A percentile compares a stretch with the other conserved stretches of the same genome.
These are phyloP conservation scores for Tupiocoris notatus DNA, from an alignment of 2,888 invertebrate genomes.

Conservation along the genomic window DNA sequence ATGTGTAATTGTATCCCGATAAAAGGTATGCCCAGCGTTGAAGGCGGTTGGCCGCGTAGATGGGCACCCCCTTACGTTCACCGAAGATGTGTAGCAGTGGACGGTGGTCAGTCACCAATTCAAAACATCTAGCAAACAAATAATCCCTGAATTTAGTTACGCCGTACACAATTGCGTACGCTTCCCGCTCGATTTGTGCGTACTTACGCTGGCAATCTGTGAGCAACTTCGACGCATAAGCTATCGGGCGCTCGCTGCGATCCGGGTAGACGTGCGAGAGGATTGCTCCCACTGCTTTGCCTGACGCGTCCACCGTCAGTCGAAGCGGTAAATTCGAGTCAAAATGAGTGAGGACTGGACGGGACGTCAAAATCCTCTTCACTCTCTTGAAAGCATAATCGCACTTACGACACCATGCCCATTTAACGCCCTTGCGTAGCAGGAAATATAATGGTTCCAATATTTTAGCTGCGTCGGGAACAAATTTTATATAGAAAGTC, in stretches of 20 bases:
- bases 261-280: neutral
- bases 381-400: constrained; percentile 28
- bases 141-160: neutral
- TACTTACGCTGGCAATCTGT: neutral
- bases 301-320: constrained; percentile 18
- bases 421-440: neutral
- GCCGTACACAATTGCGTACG: neutral
- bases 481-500: too few species aligned
- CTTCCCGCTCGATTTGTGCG: neutral
- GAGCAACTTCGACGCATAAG: neutral
- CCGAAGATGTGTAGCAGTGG: neutral
- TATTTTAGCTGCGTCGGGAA: constrained; percentile 16
- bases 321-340: neutral
- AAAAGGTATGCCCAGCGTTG: constrained; percentile 13
- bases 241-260: neutral
- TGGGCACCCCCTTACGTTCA: neutral
- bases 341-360: constrained; percentile 32
- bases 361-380: constrained; percentile 15
- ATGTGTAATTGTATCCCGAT: neutral
- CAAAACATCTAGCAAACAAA: neutral
- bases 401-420: constrained; percentile 15
- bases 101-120: neutral
- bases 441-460: constrained; percentile 36
- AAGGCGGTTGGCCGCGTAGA: constrained; percentile 1
- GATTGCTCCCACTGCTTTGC: constrained; percentile 5